Evolutionary conservation across 2,797 vertebrate genomes (phyloP).

Genomic region (Calcarius lapponicus): DNA sequence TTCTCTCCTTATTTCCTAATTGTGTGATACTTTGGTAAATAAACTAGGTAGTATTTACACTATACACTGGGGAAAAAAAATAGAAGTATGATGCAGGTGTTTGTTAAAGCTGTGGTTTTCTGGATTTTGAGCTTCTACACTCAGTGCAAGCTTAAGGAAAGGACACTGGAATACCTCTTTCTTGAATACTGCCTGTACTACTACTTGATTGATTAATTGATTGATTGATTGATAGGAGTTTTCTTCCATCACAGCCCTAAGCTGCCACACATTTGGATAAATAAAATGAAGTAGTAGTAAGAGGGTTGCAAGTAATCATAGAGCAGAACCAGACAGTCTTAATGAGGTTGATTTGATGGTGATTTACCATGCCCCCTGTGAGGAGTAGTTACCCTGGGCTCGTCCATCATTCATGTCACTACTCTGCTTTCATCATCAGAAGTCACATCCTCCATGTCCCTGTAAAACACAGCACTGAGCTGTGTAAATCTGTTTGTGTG

Average conservation of each 20-base stretch:
- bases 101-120: not conserved
- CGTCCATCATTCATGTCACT: not conserved
- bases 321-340: not conserved
- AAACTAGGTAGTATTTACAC: not conserved
- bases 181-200: not conserved
- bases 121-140: not conserved
- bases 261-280: not conserved
- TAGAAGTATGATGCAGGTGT: not conserved
- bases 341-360: not conserved
- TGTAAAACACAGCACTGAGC: not conserved
- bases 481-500: not conserved
- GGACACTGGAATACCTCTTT: not conserved
- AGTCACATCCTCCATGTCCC: not conserved
- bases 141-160: not conserved
- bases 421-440: not conserved
- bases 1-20: not conserved
- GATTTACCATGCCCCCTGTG: not conserved
- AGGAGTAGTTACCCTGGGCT: not conserved
- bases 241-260: not conserved
- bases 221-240: not conserved
- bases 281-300: not conserved
- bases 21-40: not conserved
- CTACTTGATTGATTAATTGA: not conserved
- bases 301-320: not conserved
- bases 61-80: not conserved